These are phyloP conservation scores for Mythimna pallens DNA, from an alignment of 2,888 invertebrate genomes.

Conservation along the genomic window DNA sequence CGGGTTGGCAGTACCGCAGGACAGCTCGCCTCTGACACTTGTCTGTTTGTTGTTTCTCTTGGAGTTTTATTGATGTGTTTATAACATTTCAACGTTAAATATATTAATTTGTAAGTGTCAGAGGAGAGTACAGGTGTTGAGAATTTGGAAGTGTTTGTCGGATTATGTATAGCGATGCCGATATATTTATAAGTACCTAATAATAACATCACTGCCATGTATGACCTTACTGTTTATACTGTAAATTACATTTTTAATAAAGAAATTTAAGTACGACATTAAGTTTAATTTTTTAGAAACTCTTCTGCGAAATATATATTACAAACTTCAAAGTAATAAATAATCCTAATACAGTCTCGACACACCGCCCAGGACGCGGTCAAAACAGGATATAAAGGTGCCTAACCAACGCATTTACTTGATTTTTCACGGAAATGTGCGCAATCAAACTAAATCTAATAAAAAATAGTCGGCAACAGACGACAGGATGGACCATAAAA, in stretches of 20 bases:
- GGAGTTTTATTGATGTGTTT: conserved; percentile 80
- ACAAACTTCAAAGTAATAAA: too few species aligned
- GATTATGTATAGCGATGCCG: conserved; percentile 82
- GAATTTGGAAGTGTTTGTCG: conserved; percentile 74
- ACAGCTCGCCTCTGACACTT: conserved; percentile 73
- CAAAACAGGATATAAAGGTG: too few species aligned
- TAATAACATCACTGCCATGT: conserved; percentile 90
- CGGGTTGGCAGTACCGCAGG: conserved; percentile 77
- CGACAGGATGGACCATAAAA: too few species aligned
- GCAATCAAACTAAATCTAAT: too few species aligned
- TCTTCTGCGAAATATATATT: background rate
- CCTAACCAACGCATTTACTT: too few species aligned
- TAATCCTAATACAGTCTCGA: too few species aligned
- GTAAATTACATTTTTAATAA: conserved; percentile 89
- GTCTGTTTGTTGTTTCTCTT: conserved; percentile 82
- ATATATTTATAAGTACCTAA: conserved; percentile 83
- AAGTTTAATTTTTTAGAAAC: conserved; percentile 43
- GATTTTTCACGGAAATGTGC: too few species aligned
- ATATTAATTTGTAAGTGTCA: conserved; percentile 78
- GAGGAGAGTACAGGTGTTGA: conserved; percentile 59
- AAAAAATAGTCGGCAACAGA: too few species aligned
- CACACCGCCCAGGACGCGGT: too few species aligned
- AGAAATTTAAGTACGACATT: conserved; percentile 76
- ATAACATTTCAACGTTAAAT: conserved; percentile 84
- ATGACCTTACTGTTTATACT: conserved; percentile 90